Base-by-base conservation (phyloP, 2,888 invertebrate genomes). In the Aricia artaxerxes region DNA sequence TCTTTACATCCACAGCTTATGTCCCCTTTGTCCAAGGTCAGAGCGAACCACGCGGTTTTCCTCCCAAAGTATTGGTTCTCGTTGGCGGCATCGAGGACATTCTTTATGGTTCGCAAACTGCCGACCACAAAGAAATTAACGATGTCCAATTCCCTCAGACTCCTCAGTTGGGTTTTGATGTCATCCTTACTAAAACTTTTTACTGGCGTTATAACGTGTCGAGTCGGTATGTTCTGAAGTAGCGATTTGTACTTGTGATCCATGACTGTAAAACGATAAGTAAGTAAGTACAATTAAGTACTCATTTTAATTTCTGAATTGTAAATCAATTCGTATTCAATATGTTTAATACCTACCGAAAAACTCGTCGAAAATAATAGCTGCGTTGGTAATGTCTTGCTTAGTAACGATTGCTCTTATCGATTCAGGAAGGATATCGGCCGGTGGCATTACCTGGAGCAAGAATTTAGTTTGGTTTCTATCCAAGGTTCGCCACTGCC, bases 171-270 rank as follows among this genome's bases (percentile, higher is more conserved):
- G 0, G 95, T 95, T 83, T 95, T 95, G 77, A 96, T 94, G 81
- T 95, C 95, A 81, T 95, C 96, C 83, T 96, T 95, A 80, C 95
- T 94, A 60, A 95, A 94, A 84, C 94, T 92, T 83, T 95, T 95
- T 0, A 95, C 93, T 7, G 95, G 95, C 4, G 97, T 96, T 81
- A 99, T 98, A 1, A 98, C 97, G 89, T 99, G 98, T 11, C 98
- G 95, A 0, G 98, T 97, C 6, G 98, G 97, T 79, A 98, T 97
- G 88, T 99, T 98, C 90, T 98, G 97, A 61, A 99, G 94, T 9
- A 99, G 91, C 11, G 98, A 97, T 90, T 98, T 98, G 91, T 98
- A 98, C 90, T 98, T 98, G 93, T 98, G 98, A 86, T 98, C 98
- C 97, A 98, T 98, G 13, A 98, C 97, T 97, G 92, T 81, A 89